Base-by-base conservation (phyloP, 2,888 invertebrate genomes). In the Drosophila rubida region DNA sequence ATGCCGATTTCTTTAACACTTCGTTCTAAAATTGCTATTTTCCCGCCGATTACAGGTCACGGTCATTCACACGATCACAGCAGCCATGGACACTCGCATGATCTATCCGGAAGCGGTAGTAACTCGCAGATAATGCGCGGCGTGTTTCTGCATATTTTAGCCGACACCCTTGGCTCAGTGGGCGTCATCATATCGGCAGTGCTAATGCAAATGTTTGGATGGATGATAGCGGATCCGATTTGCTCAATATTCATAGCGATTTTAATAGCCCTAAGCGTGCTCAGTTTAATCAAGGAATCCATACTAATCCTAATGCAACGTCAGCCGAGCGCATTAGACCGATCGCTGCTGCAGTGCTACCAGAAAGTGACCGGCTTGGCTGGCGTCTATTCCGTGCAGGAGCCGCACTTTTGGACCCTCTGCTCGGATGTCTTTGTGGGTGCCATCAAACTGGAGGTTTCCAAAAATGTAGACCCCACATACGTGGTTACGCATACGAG, bases 201-300 rank as follows among this genome's bases (percentile, higher is more conserved):
- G 45, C 93, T 99, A 6, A 99, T 99, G 96, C 95, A 96, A 90
- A 94, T 95, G 93, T 99, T 99, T 92, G 98, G 98, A 44, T 99
- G 98, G 98, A 98, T 98, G 97, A 96, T 98, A 85, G 99, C 99
- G 5, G 99, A 99, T 92, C 99, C 99, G 0, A 97, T 99, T 80
- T 99, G 99, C 91, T 99, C 99, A 2, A 97, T 99, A 95, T 97
- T 98, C 82, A 99, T 99, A 80, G 96, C 99, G 8, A 90, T 96
- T 22, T 93, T 99, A 23, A 98, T 99, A 89, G 96, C 95, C 19
- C 93, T 96, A 32, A 98, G 98, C 94, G 98, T 96, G 19, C 89
- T 97, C 63, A 95, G 96, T 37, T 92, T 97, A 75, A 95, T 97
- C 81, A 95, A 95, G 87, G 98, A 99, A 90, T 98, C 98, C 0